Conservation (phyloP, 2,888 invertebrate genomes). For the Scaptomyza cyrtandrae region DNA sequence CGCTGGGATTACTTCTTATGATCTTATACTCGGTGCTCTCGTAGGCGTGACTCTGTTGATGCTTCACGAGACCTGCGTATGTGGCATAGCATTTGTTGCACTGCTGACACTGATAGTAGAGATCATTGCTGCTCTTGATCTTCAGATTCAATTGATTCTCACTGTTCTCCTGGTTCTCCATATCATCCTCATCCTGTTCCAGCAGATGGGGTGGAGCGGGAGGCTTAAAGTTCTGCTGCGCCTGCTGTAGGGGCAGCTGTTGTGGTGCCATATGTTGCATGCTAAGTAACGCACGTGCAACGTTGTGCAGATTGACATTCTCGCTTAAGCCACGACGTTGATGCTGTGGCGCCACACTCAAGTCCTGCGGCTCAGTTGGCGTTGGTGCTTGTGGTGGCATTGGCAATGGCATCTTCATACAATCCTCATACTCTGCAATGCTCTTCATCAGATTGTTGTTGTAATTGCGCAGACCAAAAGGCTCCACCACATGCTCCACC, state of each 20-base stretch:
- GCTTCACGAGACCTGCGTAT: constrained; percentile 82
- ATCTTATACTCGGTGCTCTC: constrained; percentile 83
- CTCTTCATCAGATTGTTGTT: constrained; percentile 78
- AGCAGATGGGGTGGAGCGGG: constrained; percentile 6
- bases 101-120: constrained; percentile 84
- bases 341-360: constrained; percentile 62
- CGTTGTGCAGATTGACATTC: constrained; percentile 78
- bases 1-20: constrained; percentile 79
- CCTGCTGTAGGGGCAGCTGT: constrained; percentile 35
- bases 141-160: constrained; percentile 62
- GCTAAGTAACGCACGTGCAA: constrained; percentile 80
- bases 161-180: constrained; percentile 54
- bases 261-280: constrained; percentile 74
- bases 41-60: constrained; percentile 82
- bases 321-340: constrained; percentile 76
- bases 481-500: constrained; percentile 43
- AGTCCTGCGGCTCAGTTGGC: constrained; percentile 79
- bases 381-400: constrained; percentile 13
- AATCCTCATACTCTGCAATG: constrained; percentile 81
- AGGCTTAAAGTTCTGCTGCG: constrained; percentile 16
- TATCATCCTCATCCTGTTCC: constrained; percentile 30
- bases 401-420: constrained; percentile 62
- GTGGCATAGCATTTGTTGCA: constrained; percentile 84
- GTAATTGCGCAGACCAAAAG: constrained; percentile 71
- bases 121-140: constrained; percentile 78